These are phyloP conservation scores for Nibea albiflora DNA, from an alignment of 2,113 vertebrate species.

Conservation along the genomic window DNA sequence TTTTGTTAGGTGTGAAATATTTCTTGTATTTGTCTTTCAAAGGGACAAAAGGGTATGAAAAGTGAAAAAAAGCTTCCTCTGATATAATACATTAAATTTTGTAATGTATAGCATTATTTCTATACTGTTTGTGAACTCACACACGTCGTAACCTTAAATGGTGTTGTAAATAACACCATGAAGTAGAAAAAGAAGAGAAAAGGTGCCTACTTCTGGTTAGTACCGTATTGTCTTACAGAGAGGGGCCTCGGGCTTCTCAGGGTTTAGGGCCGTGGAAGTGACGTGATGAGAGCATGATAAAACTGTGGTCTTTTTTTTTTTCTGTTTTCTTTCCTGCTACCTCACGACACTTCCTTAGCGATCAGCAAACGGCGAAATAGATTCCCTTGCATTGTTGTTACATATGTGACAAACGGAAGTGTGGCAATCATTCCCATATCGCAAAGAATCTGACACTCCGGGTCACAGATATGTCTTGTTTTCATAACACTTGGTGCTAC, in stretches of 20 bases:
- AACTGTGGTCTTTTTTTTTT: conserved; percentile 29
- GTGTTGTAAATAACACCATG: not conserved
- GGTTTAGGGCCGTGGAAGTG: conserved; percentile 37
- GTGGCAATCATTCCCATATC: not conserved
- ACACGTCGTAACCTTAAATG: not conserved
- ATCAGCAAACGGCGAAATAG: not conserved
- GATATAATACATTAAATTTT: too few relatives aligned
- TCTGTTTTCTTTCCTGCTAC: conserved; percentile 39
- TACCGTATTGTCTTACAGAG: not conserved
- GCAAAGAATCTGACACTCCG: not conserved
- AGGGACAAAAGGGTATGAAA: not conserved
- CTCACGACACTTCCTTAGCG: not conserved
- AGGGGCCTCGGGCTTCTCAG: not conserved
- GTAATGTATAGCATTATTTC: too few relatives aligned
- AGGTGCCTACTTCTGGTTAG: not conserved
- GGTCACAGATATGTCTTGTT: not conserved
- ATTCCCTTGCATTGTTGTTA: not conserved
- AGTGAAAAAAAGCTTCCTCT: too few relatives aligned
- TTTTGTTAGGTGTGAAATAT: too few relatives aligned
- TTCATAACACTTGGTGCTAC: not conserved
- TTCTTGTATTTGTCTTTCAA: not conserved
- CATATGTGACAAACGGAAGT: conserved; percentile 18
- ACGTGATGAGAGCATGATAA: conserved; percentile 33
- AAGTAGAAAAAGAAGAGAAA: not conserved
- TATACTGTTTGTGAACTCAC: too few relatives aligned